Percentiles rank a stretch among this genome's conserved stretches.
These are phyloP conservation scores for Aegotheles bennettii DNA, from an alignment of 2,113 vertebrate species.

Conservation along the genomic window DNA sequence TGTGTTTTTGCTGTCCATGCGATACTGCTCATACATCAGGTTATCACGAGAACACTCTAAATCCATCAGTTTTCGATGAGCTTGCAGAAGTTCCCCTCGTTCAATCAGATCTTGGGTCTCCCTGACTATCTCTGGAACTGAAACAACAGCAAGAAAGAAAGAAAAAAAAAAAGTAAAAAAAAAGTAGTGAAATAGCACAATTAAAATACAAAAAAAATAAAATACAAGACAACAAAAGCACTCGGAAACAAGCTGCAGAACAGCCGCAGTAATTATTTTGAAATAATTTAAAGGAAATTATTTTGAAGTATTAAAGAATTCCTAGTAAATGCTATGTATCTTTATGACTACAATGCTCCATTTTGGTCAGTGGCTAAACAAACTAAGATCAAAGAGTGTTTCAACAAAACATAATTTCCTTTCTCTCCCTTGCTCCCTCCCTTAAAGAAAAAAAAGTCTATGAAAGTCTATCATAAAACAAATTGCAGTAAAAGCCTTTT, in stretches of 20 bases:
- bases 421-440: background rate
- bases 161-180: background rate
- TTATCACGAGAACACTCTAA: slow-evolving; percentile 93
- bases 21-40: slow-evolving; percentile 96
- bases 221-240: background rate
- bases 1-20: slow-evolving; percentile 92
- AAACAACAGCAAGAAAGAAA: background rate
- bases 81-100: slow-evolving; percentile 86
- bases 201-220: background rate
- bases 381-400: background rate
- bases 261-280: background rate
- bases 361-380: background rate
- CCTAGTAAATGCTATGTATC: background rate
- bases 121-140: slow-evolving; percentile 93
- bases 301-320: background rate
- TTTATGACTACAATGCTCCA: background rate
- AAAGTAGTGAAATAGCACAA: background rate
- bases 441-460: background rate
- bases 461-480: background rate
- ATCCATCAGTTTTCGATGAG: slow-evolving; percentile 94
- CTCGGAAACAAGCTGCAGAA: background rate
- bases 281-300: background rate
- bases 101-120: slow-evolving; percentile 91
- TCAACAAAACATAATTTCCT: background rate
- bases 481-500: background rate